Base-by-base conservation (phyloP, 2,797 vertebrate species). In the Cetoscarus ocellatus region DNA sequence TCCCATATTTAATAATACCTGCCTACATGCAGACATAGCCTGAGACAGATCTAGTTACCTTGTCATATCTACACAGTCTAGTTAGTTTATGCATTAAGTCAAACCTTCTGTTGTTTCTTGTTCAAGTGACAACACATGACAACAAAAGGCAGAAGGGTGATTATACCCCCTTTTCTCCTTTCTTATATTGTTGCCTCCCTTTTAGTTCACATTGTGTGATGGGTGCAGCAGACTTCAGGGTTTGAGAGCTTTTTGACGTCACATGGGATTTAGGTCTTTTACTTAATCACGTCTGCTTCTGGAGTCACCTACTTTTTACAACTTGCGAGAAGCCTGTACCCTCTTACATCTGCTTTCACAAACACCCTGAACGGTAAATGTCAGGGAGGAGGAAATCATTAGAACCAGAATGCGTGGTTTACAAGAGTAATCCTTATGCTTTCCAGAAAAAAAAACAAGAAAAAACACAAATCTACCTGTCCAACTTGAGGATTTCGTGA, bases 201-300 rank as follows among this genome's bases (percentile, higher is more conserved):
- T 27, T 27, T 4, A 27, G 27, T 27, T 27, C 27, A 27, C 27
- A 27, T 27, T 27, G 27, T 27, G 27, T 27, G 27, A 27, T 39
- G 50, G 60, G 3, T 55, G 77, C 63, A 43, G 60, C 52, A 59
- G 68, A 19, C 68, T 67, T 34, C 19, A 43, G 7, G 36, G 4
- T 51, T 54, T 10, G 54, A 51, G 61, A 70, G 48, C 60, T 66
- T 73, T 27, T 2, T 91, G 84, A 91, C 61, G 54, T 86, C 84
- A 82, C 73, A n/a, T 50, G 62, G 78, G 86, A 85, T 84, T 83
- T 78, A 55, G 61, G 52, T 17, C 66, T 68, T 82, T 50, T 65
- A 44, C 61, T 78, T 72, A 81, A 91, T 88, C 80, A 57, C 14
- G 66, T 74, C 77, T 82, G 67, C 71, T 71, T 67, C 61, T 66